Base-by-base conservation (phyloP, 2,113 vertebrate species). In the Oryzias woworae region DNA sequence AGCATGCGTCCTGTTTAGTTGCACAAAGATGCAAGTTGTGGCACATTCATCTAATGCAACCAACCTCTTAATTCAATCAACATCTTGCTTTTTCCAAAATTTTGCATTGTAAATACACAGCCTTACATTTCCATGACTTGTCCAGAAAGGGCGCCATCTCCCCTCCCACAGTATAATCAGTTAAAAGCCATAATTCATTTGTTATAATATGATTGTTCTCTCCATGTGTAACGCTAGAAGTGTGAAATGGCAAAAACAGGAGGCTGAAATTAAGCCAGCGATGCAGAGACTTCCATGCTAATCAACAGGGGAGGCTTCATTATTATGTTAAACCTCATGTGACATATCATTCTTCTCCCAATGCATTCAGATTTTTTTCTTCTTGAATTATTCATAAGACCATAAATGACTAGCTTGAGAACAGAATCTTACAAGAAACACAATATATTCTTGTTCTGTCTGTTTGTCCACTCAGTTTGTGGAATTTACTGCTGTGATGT, bases 11-110 rank as follows among this genome's bases (percentile, higher is more conserved):
- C 63, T 47, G 23, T 67, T 31, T 41, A 58, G 4, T n/a, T 53
- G 69, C 53, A 73, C 18, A 31, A 53, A 54, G 41, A 16, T 53
- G 7, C 51, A 20, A 58, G 69, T 64, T 58, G 59, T 52, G 46
- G 5, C 7, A 2, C 61, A 58, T 67, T 73, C 49, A 73, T 73
- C 66, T 61, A 1, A 3, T 61, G 62, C 23, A 50, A 70, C 62
- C 42, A 77, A 65, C 67, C 65, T 81, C 63, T 58, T 71, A 69
- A 77, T 81, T 85, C 77, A 79, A 85, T 89, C 68, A 86, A 83
- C 70, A 85, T 87, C 78, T 62, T 51, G 50, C 56, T 53, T 54
- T 26, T 58, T 44, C 53, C 52, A 42, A 69, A 26, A 26, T 28
- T 28, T 28, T 28, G 82, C 68, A 80, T 36, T 36, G 0, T 78